phyloP scores from a whole-genome alignment of 2,113 vertebrate species.

The Trematomus loennbergii region DNA sequence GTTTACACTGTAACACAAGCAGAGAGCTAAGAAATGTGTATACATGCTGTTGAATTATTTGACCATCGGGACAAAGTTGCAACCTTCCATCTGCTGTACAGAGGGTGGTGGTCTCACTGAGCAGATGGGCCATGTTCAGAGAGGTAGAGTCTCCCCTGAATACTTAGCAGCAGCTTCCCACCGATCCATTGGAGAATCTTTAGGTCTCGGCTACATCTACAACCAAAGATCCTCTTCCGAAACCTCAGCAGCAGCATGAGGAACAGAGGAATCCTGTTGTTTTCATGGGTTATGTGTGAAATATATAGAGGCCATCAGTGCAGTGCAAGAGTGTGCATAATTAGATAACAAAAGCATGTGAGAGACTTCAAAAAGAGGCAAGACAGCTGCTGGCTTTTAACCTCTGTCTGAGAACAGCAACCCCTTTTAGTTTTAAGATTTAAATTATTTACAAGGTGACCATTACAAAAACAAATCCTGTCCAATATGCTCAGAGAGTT shows the following conservation, averaged over 20 bases:
- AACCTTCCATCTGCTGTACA: slow-evolving; percentile 33
- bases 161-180: slow-evolving; percentile 58
- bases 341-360: slow-evolving; percentile 51
- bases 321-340: slow-evolving; percentile 57
- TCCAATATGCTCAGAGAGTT: slow-evolving; percentile 23
- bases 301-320: slow-evolving; percentile 57
- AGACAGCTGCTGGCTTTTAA: slow-evolving; percentile 60
- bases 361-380: slow-evolving; percentile 54
- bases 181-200: slow-evolving; percentile 27
- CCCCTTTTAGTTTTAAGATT: slow-evolving; percentile 30
- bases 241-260: slow-evolving; percentile 16
- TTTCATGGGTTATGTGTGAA: slow-evolving; percentile 13
- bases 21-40: slow-evolving; percentile 29
- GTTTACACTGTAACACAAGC: slow-evolving; percentile 43
- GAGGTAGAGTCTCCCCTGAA: slow-evolving; percentile 65
- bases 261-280: background rate
- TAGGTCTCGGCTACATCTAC: slow-evolving; percentile 1
- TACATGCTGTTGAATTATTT: slow-evolving; percentile 18
- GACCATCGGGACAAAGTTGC: background rate
- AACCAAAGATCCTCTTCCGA: slow-evolving; percentile 31
- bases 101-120: slow-evolving; percentile 38
- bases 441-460: slow-evolving; percentile 61
- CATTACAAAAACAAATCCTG: slow-evolving; percentile 42
- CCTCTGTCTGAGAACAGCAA: slow-evolving; percentile 46
- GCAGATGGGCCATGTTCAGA: slow-evolving; percentile 42